These are phyloP conservation scores for Eulemur mongoz DNA, from an alignment of 2,797 vertebrate genomes.

Conservation along the genomic window DNA sequence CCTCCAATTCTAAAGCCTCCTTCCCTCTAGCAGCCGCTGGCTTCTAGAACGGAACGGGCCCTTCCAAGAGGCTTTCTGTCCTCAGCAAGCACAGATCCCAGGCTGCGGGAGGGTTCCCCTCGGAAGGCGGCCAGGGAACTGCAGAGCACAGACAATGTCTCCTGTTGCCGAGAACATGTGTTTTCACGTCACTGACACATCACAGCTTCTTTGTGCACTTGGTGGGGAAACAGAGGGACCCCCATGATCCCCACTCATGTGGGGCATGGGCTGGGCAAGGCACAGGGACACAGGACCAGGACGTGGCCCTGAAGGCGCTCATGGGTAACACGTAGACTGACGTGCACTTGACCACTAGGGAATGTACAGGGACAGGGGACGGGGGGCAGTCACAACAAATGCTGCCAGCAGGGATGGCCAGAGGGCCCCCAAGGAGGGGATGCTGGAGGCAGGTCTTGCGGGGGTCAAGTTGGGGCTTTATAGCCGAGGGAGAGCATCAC, in stretches of 20 bases:
- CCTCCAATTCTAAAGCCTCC: neutral
- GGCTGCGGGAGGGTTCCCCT: neutral
- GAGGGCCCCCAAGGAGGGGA: neutral
- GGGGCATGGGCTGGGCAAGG: rapidly evolving
- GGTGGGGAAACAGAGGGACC: neutral
- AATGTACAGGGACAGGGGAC: rapidly evolving
- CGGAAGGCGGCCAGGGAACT: neutral
- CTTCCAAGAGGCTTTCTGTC: neutral
- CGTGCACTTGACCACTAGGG: neutral
- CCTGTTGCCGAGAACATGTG: rapidly evolving
- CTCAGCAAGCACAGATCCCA: neutral
- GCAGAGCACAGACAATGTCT: rapidly evolving
- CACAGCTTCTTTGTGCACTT: rapidly evolving
- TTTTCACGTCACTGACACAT: rapidly evolving
- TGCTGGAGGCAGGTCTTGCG: neutral
- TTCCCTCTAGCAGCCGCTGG: neutral
- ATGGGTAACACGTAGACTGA: neutral
- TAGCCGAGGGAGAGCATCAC: rapidly evolving
- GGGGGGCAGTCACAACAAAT: rapidly evolving
- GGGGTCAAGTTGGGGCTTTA: rapidly evolving
- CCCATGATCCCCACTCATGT: rapidly evolving
- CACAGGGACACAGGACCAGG: rapidly evolving
- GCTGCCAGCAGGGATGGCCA: neutral
- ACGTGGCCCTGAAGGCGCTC: rapidly evolving
- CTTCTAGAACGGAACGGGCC: no score